These are phyloP conservation scores for Ataeniobius toweri DNA, from an alignment of 2,797 vertebrate species.

Conservation along the genomic window DNA sequence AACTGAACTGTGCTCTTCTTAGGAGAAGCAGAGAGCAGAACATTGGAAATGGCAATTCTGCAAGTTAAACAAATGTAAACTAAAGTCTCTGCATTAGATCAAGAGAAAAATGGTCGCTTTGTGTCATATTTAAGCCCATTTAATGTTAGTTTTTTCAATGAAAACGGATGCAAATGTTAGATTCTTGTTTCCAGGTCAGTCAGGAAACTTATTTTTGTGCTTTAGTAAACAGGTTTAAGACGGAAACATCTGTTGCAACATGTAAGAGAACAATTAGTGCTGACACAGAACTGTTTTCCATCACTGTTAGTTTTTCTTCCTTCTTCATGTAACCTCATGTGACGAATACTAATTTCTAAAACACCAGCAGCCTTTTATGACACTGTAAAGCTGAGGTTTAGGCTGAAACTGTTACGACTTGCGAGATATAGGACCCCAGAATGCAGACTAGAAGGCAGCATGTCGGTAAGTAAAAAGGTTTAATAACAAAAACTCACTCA, in stretches of 20 bases:
- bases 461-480: too few relatives aligned
- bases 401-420: not conserved
- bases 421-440: too few relatives aligned
- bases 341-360: not conserved
- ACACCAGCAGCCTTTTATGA: not conserved
- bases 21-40: too few relatives aligned
- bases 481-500: too few relatives aligned
- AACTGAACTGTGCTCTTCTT: too few relatives aligned
- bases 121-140: too few relatives aligned
- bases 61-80: too few relatives aligned
- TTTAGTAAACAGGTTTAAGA: not conserved
- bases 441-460: too few relatives aligned
- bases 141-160: not conserved
- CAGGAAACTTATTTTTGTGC: not conserved
- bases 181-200: not conserved
- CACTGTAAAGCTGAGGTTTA: not conserved
- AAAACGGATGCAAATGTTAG: too few relatives aligned
- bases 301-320: slow-evolving; percentile 9
- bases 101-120: too few relatives aligned
- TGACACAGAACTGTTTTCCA: not conserved
- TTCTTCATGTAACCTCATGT: not conserved
- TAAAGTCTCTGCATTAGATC: too few relatives aligned
- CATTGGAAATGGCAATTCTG: too few relatives aligned
- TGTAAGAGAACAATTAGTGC: not conserved
- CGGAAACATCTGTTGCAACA: not conserved